Percentiles rank a stretch among this genome's conserved stretches.
Conservation (phyloP, 2,797 vertebrate species). For the Euthynnus affinis region DNA sequence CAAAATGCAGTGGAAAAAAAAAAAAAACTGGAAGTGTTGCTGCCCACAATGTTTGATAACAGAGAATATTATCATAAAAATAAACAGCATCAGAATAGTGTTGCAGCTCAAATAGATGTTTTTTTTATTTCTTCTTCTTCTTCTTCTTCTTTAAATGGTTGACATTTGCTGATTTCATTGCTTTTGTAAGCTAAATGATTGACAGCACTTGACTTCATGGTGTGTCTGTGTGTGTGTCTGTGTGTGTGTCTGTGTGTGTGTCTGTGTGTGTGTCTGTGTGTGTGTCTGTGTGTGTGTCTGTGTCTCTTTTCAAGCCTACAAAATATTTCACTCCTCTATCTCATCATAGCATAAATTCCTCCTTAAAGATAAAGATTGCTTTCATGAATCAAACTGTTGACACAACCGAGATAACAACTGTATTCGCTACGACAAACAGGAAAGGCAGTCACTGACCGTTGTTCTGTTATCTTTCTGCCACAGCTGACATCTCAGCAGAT, state of each 20-base stretch:
- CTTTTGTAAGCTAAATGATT: not conserved
- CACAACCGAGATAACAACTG: not conserved
- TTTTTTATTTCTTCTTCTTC: no score
- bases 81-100: not conserved
- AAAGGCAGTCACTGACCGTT: constrained; percentile 4
- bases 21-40: not conserved
- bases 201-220: constrained; percentile 6
- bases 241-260: not conserved
- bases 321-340: not conserved
- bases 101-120: not conserved
- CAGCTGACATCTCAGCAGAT: constrained; percentile 96
- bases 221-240: not conserved
- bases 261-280: not conserved
- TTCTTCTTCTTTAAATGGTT: constrained; percentile 18
- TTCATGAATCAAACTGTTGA: not conserved
- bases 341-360: not conserved
- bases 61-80: constrained; percentile 4
- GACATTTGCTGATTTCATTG: constrained; percentile 23
- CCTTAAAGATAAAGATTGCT: not conserved
- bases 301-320: not conserved
- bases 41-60: not conserved
- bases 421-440: not conserved
- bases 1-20: not conserved
- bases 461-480: constrained; percentile 71
- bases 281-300: not conserved